Evolutionary conservation across 2,113 vertebrate genomes (phyloP).

Genomic region (Xenotilapia flavipinnis): DNA sequence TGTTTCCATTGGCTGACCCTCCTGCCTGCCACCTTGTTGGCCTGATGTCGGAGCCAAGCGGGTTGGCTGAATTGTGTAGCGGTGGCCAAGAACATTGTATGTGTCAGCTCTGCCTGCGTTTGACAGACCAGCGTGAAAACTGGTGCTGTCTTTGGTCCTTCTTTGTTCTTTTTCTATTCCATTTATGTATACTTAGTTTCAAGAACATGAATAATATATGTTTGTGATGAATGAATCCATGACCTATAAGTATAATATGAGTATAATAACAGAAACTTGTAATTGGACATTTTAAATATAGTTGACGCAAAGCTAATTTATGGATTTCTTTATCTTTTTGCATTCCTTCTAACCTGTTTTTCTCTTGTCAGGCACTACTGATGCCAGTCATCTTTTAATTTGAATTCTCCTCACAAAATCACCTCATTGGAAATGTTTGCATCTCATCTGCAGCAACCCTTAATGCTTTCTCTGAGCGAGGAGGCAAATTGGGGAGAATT

Average conservation of each 20-base stretch:
- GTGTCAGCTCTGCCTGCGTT: constrained; percentile 8
- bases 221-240: not conserved
- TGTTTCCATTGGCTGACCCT: constrained; percentile 1
- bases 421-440: not conserved
- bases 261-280: not conserved
- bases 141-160: not conserved
- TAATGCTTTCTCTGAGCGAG: not conserved
- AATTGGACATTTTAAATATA: not conserved
- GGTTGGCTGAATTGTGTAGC: constrained; percentile 7
- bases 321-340: not conserved
- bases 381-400: not conserved
- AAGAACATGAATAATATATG: not conserved
- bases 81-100: constrained; percentile 4
- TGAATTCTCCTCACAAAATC: not conserved
- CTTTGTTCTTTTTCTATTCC: not conserved
- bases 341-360: not conserved
- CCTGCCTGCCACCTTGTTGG: constrained; percentile 2
- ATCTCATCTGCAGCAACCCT: not conserved
- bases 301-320: not conserved
- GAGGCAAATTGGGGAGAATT: not conserved
- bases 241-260: not conserved
- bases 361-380: not conserved
- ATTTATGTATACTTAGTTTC: not conserved
- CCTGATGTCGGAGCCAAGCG: constrained; percentile 13
- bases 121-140: constrained; percentile 4